Base-by-base conservation (phyloP, 2,888 invertebrate species). In the Athalia circularis region DNA sequence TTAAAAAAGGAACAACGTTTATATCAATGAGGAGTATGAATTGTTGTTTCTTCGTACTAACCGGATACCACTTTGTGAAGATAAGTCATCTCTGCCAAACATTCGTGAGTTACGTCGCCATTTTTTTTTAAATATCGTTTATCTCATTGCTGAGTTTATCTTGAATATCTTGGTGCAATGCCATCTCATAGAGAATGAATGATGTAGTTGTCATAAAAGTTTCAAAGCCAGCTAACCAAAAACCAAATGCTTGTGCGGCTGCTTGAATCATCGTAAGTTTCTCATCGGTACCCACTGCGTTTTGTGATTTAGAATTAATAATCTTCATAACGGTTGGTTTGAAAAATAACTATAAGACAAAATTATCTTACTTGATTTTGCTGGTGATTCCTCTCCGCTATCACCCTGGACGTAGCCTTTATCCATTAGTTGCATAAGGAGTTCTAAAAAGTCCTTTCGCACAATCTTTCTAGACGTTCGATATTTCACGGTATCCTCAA, bases 151-250 rank as follows among this genome's bases (percentile, higher is more conserved):
- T 85, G 0, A 90, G 85, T 83, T 85, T 90, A 7, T 90, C 84
- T 82, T 92, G 92, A n/a, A 92, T 87, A 0, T 87, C 84, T 52
- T 85, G 85, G 82, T 91, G 86, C 11, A 82, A 78, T 3, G 92
- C 90, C 82, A 92, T 87, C 83, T 91, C 91, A 79, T 90, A 92
- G 4, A 91, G 81, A 2, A 91, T 90, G 77, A 90, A 91, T 79
- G 91, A 90, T 43, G 90, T 89, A 3, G 92, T 90, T 0, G 92
- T 90, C 3, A 92, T 90, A 0, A 92, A 92, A 0, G 92, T 92
- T 83, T 92, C 92, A 80, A 91, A 92, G 7, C 92, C 92, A 54
- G 92, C 92, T 74, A 91, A 78, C 80, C 90, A 91, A 82, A 91
- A 91, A 5, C 91, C 88, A 77, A 87, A 91, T 3, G 91, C 90